phyloP scores from a whole-genome alignment of 2,113 vertebrate species.

The Porphyrio hochstetteri region DNA sequence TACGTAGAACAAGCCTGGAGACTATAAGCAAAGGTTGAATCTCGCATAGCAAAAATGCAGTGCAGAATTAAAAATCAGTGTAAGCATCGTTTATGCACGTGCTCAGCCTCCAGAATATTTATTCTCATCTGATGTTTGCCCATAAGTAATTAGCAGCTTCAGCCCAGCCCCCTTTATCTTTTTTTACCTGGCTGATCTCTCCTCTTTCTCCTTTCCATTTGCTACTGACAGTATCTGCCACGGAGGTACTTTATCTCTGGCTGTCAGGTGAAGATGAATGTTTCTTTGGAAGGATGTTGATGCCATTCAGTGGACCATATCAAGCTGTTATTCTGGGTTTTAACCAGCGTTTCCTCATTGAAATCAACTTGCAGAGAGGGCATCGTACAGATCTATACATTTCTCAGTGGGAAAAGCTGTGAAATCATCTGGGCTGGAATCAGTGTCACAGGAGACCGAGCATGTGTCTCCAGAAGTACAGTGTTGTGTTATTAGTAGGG shows the following conservation, averaged over 20 bases:
- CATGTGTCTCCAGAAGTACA: fast-evolving
- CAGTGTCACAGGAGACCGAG: neutral
- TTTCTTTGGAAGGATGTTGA: neutral
- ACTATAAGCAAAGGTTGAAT: neutral
- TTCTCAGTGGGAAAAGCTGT: neutral
- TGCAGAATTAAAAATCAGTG: neutral
- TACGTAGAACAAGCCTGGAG: neutral
- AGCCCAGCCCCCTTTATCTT: neutral
- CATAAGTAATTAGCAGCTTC: neutral
- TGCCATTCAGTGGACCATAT: neutral
- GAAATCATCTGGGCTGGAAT: neutral
- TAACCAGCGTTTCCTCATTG: neutral
- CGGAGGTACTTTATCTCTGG: neutral
- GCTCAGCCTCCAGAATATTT: neutral
- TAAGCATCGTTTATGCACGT: fast-evolving
- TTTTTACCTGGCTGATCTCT: neutral
- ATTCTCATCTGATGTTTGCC: neutral
- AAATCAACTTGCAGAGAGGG: neutral
- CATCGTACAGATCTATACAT: neutral
- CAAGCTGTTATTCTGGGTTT: neutral
- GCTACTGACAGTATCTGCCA: neutral
- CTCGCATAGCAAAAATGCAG: neutral
- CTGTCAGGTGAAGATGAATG: neutral
- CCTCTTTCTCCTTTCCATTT: neutral
- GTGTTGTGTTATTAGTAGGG: neutral